These are phyloP conservation scores for Muschampia plurimacula DNA, from an alignment of 2,888 invertebrate species.

Conservation along the genomic window DNA sequence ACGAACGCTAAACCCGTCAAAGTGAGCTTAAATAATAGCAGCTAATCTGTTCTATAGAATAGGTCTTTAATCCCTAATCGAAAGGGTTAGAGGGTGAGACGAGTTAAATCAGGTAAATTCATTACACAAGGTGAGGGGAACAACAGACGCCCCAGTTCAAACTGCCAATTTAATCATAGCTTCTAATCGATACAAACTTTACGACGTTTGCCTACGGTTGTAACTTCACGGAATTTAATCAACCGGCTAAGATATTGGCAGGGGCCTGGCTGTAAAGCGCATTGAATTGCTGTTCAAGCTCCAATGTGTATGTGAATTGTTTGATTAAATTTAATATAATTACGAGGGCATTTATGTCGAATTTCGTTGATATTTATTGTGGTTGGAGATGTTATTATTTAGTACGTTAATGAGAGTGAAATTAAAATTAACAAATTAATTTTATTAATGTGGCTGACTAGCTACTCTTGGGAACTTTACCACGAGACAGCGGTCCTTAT, in stretches of 20 bases:
- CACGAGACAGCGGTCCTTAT: too few species aligned
- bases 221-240: conserved; percentile 75
- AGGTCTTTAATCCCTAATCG: conserved; percentile 26
- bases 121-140: conserved; percentile 31
- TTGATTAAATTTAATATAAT: conserved; percentile 14
- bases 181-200: conserved; percentile 67
- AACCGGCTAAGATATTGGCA: conserved; percentile 73
- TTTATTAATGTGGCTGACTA: too few species aligned
- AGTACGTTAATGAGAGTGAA: too few species aligned
- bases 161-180: conserved; percentile 65
- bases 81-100: conserved; percentile 28
- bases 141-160: conserved; percentile 15
- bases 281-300: conserved; percentile 44
- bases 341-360: neutral
- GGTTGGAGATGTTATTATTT: neutral
- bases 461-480: too few species aligned
- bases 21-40: conserved; percentile 22
- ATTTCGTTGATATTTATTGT: neutral
- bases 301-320: conserved; percentile 30
- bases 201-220: conserved; percentile 63
- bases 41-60: conserved; percentile 29
- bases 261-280: conserved; percentile 66
- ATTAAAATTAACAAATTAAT: too few species aligned
- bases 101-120: conserved; percentile 37
- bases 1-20: conserved; percentile 7